Evolutionary conservation across 2,888 invertebrate species (phyloP).

Genomic region (Vanessa cardui): DNA sequence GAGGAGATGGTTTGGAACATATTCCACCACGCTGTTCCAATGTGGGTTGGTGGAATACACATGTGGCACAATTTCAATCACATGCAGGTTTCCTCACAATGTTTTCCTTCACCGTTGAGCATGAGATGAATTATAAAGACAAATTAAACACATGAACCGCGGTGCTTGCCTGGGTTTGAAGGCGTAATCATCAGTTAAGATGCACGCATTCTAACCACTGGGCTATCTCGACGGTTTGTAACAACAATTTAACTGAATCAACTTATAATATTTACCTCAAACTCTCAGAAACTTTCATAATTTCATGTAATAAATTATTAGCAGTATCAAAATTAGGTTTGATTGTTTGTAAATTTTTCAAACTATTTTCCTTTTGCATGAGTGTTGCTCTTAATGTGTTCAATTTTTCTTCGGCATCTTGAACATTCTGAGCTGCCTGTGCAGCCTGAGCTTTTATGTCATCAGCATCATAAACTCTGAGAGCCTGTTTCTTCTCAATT

Average conservation of each 20-base stretch:
- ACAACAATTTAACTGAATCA: neutral
- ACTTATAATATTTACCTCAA: constrained; percentile 54
- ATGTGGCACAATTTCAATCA: too few relatives aligned
- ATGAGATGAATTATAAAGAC: too few relatives aligned
- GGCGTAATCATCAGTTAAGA: too few relatives aligned
- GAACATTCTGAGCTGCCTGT: constrained; percentile 60
- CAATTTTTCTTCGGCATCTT: constrained; percentile 64
- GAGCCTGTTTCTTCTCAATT: constrained; percentile 58
- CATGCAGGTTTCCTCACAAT: too few relatives aligned
- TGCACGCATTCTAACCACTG: too few relatives aligned
- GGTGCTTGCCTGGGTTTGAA: too few relatives aligned
- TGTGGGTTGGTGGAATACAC: too few relatives aligned
- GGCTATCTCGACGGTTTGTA: too few relatives aligned
- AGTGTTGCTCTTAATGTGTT: constrained; percentile 54
- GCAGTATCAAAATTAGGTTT: constrained; percentile 67
- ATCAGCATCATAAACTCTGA: constrained; percentile 70
- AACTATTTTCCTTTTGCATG: constrained; percentile 65
- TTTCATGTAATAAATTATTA: constrained; percentile 64
- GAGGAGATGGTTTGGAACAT: too few relatives aligned
- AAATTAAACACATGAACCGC: too few relatives aligned
- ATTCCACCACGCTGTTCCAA: too few relatives aligned
- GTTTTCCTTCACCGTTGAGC: too few relatives aligned
- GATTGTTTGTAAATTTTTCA: constrained; percentile 67
- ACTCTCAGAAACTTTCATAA: constrained; percentile 59
- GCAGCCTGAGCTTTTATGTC: constrained; percentile 64